These are phyloP conservation scores for Sula dactylatra DNA, from an alignment of 2,113 vertebrate species.

Conservation along the genomic window DNA sequence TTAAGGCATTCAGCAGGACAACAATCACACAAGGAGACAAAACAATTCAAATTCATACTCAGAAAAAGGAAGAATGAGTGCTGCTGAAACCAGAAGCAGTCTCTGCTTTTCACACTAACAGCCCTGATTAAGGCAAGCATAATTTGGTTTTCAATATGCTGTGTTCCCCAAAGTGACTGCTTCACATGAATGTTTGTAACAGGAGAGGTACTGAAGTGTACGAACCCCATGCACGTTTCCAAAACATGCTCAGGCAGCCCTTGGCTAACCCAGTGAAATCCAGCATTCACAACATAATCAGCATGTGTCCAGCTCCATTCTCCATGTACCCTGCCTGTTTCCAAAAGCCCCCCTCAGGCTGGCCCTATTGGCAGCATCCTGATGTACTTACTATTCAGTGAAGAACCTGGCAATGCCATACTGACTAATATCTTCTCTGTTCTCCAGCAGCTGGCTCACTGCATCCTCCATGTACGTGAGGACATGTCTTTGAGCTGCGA, in stretches of 20 bases:
- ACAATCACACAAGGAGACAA: background rate
- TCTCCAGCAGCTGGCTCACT: conserved; percentile 90
- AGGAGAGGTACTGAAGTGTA: background rate
- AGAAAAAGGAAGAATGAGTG: background rate
- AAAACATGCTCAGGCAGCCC: background rate
- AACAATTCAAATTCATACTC: background rate
- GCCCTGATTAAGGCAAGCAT: background rate
- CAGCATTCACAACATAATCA: conserved; percentile 14
- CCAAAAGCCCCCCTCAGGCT: conserved; percentile 15
- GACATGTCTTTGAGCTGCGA: conserved; percentile 87
- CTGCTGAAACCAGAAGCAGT: background rate
- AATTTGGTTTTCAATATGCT: background rate
- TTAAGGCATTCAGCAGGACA: background rate
- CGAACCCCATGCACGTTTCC: background rate
- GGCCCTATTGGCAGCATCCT: background rate
- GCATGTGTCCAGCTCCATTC: background rate
- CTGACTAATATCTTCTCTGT: conserved; percentile 90
- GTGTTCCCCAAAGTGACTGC: background rate
- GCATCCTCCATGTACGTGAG: conserved; percentile 94
- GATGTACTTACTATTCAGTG: conserved; percentile 92
- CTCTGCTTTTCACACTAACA: background rate
- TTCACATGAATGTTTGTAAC: background rate
- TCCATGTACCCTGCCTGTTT: background rate
- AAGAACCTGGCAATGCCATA: conserved; percentile 91
- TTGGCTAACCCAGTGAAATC: background rate